A percentile compares a stretch with the other conserved stretches of the same genome.
Conservation (phyloP, 1,140 invertebrate genomes). For the Atta colombica region DNA sequence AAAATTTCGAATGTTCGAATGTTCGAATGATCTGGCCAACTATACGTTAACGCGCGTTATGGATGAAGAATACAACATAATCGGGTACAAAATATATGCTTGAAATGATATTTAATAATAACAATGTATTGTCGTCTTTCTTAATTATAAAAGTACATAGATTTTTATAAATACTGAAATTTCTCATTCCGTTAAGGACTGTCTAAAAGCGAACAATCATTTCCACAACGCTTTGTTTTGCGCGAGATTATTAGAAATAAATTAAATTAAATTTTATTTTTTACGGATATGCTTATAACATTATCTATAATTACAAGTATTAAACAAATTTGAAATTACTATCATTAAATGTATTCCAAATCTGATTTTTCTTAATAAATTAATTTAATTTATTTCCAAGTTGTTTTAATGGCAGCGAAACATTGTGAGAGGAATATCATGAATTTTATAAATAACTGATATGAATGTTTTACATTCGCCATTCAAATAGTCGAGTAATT, state of each 20-base stretch:
- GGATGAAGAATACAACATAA: not conserved
- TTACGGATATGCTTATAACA: too few relatives aligned
- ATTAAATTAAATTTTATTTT: slow-evolving; percentile 31
- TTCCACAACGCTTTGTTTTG: slow-evolving; percentile 7
- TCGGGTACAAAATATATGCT: slow-evolving; percentile 7
- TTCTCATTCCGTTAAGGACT: not conserved
- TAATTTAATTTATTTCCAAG: slow-evolving; percentile 27
- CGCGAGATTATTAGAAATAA: slow-evolving; percentile 29
- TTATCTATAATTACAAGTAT: too few relatives aligned
- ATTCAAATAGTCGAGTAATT: slow-evolving; percentile 26
- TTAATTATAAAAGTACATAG: slow-evolving; percentile 30
- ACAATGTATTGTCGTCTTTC: slow-evolving; percentile 7
- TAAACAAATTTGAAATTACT: slow-evolving; percentile 6
- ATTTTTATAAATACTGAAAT: slow-evolving; percentile 1
- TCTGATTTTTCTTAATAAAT: not conserved
- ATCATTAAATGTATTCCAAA: not conserved
- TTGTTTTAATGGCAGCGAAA: slow-evolving; percentile 6
- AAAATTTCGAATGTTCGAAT: slow-evolving; percentile 28
- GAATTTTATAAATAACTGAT: slow-evolving; percentile 31
- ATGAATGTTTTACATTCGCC: slow-evolving; percentile 25
- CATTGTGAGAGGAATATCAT: not conserved
- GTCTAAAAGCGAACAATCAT: slow-evolving; percentile 8
- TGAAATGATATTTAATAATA: slow-evolving; percentile 11
- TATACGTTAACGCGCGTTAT: not conserved
- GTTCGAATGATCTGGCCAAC: not conserved